Evolutionary conservation across 2,113 vertebrate species (phyloP).

Genomic region (Hippolais icterina): DNA sequence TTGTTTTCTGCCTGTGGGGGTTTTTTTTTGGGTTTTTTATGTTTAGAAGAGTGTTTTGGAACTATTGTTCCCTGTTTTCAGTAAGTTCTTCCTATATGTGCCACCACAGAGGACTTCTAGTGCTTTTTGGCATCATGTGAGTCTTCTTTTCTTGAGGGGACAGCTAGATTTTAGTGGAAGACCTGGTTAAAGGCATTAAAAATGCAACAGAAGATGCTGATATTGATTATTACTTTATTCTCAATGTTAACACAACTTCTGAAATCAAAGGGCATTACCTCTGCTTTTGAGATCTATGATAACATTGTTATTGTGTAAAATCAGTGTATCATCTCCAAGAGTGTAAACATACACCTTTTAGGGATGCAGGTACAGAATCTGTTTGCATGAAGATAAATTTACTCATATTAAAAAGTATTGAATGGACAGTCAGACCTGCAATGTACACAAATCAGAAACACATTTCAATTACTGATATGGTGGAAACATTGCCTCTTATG

Average conservation of each 20-base stretch:
- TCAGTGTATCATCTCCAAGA: background rate
- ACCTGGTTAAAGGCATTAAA: background rate
- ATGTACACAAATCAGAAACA: background rate
- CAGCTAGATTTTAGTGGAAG: background rate
- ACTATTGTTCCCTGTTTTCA: background rate
- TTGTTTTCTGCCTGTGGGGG: background rate
- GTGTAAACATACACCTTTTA: background rate
- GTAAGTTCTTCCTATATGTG: background rate
- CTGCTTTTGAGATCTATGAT: background rate
- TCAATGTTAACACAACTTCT: background rate
- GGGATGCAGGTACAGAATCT: background rate
- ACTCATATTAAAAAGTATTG: background rate
- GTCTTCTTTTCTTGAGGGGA: background rate
- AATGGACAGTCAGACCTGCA: background rate
- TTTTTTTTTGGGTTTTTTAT: background rate
- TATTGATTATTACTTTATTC: background rate
- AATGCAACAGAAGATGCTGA: background rate
- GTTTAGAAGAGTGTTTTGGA: background rate
- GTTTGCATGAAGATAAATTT: background rate
- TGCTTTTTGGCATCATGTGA: background rate
- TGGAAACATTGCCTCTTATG: background rate
- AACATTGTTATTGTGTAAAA: background rate
- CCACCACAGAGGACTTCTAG: background rate
- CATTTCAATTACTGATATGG: background rate
- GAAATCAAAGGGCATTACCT: background rate